Evolutionary conservation across 2,888 invertebrate genomes (phyloP), one percentile per base, ranked within the genome.

Genomic region (Drosophila demipolita): DNA sequence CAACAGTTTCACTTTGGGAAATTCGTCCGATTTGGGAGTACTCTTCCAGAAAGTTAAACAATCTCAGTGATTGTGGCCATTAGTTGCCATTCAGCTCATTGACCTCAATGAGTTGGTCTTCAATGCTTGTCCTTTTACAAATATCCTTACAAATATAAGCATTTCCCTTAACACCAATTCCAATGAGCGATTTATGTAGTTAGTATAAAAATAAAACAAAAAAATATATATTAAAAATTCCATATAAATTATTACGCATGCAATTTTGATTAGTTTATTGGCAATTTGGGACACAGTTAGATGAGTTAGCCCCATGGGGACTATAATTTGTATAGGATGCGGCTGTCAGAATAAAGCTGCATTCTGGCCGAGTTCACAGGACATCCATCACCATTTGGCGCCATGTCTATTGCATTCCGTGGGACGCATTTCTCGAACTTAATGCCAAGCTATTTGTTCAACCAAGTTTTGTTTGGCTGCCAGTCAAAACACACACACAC

Each of bases 381-480:
- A 66, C 69, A 62, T 66, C 40, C 66, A 66, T 61, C 42, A 26
- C 7, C 12, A 40, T 35, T 52, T 52, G 70, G 60, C 59, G 59
- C 64, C 72, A 62, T 48, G 23, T 66, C 61, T 29, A 68, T 60
- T 80, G 81, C 81, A 66, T 61, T 77, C 75, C 49, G 75, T 81
- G 75, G 67, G 54, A 66, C 63, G 73, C 67, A 62, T 67, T 73
- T 69, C 45, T 64, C 29, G 63, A 61, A 63, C 61, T 72, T 70
- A 77, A 82, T 81, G 77, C 81, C 80, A 82, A 81, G 83, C 77
- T 77, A 90, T 87, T 87, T 87, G 80, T 75, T 82, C 71, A 69
- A 72, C 72, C 71, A 61, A 74, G 67, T 67, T 71, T 73, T 69
- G 78, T 75, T 82, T 81, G 79, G 76, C 81, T 75, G 58, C 66